Percentiles rank a stretch among this genome's conserved stretches.
These are phyloP conservation scores for Spilarctia lutea DNA, from an alignment of 2,888 invertebrate genomes.

Conservation along the genomic window DNA sequence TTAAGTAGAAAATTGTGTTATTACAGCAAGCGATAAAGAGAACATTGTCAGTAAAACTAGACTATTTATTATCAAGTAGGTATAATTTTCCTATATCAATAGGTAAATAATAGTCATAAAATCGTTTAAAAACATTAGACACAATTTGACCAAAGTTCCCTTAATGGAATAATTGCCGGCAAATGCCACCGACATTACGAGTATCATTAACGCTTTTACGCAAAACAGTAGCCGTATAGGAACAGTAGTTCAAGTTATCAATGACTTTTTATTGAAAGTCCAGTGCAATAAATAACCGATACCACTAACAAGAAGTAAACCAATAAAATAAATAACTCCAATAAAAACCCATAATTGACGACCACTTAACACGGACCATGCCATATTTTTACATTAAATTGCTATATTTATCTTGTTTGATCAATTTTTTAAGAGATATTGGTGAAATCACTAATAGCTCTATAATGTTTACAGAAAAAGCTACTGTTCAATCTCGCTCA, in stretches of 20 bases:
- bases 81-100: neutral
- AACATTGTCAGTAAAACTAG: neutral
- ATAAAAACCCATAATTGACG: conserved; percentile 14
- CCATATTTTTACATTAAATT: conserved; percentile 8
- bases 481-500: neutral
- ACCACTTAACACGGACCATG: conserved; percentile 8
- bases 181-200: too few relatives aligned
- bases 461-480: neutral
- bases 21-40: neutral
- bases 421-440: neutral
- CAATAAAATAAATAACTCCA: conserved; percentile 16
- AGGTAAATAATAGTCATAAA: neutral
- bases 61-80: neutral
- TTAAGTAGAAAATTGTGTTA: neutral
- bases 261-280: neutral
- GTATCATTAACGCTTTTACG: neutral
- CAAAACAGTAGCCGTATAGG: neutral
- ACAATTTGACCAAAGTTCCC: neutral
- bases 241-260: neutral
- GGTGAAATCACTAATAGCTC: neutral
- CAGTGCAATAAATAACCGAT: neutral
- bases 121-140: neutral
- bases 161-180: neutral
- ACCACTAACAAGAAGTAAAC: conserved; percentile 2
- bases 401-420: conserved; percentile 3